These are phyloP conservation scores for Drosophila leontia DNA, from an alignment of 1,140 invertebrate species.

Conservation along the genomic window DNA sequence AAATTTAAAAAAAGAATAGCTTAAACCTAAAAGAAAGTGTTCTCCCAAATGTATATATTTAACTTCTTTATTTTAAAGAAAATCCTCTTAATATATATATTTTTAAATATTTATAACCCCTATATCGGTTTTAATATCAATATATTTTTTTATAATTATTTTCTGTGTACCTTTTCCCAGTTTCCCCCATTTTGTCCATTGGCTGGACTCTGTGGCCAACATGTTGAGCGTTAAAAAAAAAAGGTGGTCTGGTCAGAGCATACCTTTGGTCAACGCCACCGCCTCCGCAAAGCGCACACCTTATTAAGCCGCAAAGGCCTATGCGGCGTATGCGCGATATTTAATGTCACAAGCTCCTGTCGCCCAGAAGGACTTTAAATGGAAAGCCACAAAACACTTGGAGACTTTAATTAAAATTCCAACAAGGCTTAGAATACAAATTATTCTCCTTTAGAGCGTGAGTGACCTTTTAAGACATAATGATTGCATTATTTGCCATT, in stretches of 20 bases:
- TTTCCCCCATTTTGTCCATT: background rate
- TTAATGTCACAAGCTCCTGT: conserved; percentile 15
- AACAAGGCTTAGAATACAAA: background rate
- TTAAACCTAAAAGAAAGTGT: background rate
- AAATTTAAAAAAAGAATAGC: too few relatives aligned
- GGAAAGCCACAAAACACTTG: background rate
- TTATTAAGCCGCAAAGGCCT: conserved; percentile 54
- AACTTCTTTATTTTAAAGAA: too few relatives aligned
- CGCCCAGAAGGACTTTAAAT: background rate
- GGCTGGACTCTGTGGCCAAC: conserved; percentile 32
- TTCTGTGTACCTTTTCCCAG: background rate
- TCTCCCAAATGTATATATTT: background rate
- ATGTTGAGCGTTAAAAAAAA: conserved; percentile 60
- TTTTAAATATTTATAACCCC: too few relatives aligned
- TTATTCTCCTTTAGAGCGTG: background rate
- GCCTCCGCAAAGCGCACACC: conserved; percentile 17
- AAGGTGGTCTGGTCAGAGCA: conserved; percentile 39
- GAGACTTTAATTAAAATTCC: background rate
- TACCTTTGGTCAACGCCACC: conserved; percentile 30
- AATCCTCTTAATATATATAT: background rate
- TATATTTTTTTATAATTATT: background rate
- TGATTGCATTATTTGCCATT: background rate
- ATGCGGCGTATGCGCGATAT: conserved; percentile 63
- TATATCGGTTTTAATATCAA: background rate
- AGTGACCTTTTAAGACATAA: background rate